These are phyloP conservation scores for Triplophysa rosa DNA, from an alignment of 2,113 vertebrate genomes.

Conservation along the genomic window DNA sequence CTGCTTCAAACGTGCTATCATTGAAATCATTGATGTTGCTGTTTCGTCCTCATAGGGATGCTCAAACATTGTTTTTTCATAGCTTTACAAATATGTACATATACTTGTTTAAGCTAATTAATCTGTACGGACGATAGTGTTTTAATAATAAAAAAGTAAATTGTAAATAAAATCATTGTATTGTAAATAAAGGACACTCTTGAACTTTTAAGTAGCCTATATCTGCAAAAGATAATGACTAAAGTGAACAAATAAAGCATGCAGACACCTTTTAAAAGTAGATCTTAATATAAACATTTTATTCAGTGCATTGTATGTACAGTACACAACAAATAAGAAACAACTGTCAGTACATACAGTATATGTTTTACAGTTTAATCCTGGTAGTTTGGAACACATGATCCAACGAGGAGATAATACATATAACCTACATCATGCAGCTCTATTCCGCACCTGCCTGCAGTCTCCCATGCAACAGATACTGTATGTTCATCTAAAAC, in stretches of 20 bases:
- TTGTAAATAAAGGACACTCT: too few species aligned
- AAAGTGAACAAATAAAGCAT: constrained; percentile 48
- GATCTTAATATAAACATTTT: constrained; percentile 94
- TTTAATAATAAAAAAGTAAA: too few species aligned
- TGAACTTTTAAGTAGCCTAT: too few species aligned
- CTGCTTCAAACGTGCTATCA: too few species aligned
- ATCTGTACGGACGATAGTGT: too few species aligned
- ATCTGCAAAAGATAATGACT: too few species aligned
- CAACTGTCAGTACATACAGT: constrained; percentile 83
- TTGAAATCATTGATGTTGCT: too few species aligned
- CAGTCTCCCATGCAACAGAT: constrained; percentile 98
- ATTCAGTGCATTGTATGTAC: constrained; percentile 98
- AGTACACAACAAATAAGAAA: constrained; percentile 99
- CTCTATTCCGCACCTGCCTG: constrained; percentile 90
- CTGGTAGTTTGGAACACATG: constrained; percentile 87
- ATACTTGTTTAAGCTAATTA: too few species aligned
- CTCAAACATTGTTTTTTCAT: too few species aligned
- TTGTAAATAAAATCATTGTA: too few species aligned
- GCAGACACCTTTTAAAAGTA: constrained; percentile 80
- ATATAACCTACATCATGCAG: constrained; percentile 98
- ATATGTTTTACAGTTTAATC: constrained; percentile 74
- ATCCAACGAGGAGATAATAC: constrained; percentile 91
- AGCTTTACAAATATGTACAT: too few species aligned
- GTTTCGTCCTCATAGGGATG: too few species aligned
- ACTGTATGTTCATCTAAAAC: constrained; percentile 68